These are phyloP conservation scores for Tenthredo notha DNA, from an alignment of 2,888 invertebrate species.

Conservation along the genomic window DNA sequence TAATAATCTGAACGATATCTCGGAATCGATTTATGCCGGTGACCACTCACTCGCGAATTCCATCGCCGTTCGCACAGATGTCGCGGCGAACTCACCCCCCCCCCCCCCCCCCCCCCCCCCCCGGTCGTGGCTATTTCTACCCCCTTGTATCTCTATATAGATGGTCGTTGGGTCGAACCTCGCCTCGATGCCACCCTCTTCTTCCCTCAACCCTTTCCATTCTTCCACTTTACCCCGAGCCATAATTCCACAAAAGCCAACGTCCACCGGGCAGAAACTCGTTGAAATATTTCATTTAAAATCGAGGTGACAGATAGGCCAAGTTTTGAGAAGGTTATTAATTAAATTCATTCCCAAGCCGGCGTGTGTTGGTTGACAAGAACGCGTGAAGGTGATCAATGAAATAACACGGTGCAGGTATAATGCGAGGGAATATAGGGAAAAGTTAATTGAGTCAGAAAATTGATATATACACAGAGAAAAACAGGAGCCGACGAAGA, in stretches of 20 bases:
- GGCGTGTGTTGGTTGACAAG: slow-evolving; percentile 19
- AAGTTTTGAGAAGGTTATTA: slow-evolving; percentile 45
- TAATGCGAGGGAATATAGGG: not conserved
- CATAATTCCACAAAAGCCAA: slow-evolving; percentile 36
- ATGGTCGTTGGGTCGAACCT: not conserved
- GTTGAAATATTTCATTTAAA: slow-evolving; percentile 48
- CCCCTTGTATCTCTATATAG: not conserved
- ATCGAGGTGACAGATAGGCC: slow-evolving; percentile 45
- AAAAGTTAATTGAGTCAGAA: slow-evolving; percentile 30
- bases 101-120: slow-evolving; percentile 1
- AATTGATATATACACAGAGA: not conserved
- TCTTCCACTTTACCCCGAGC: slow-evolving; percentile 26
- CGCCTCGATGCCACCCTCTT: not conserved
- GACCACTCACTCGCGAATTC: slow-evolving; percentile 36
- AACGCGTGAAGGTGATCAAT: slow-evolving; percentile 42
- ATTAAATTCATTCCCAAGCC: slow-evolving; percentile 47
- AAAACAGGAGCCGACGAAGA: not conserved
- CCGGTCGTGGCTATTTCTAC: not conserved
- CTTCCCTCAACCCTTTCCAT: slow-evolving; percentile 27
- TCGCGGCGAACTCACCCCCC: slow-evolving; percentile 21
- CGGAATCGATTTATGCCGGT: slow-evolving; percentile 70
- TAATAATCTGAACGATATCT: slow-evolving; percentile 82
- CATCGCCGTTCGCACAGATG: slow-evolving; percentile 35
- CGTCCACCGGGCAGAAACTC: slow-evolving; percentile 27
- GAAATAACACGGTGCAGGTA: slow-evolving; percentile 21